Evolutionary conservation across 2,113 vertebrate species (phyloP).

Genomic region (Cyprinodon brontotheroides): DNA sequence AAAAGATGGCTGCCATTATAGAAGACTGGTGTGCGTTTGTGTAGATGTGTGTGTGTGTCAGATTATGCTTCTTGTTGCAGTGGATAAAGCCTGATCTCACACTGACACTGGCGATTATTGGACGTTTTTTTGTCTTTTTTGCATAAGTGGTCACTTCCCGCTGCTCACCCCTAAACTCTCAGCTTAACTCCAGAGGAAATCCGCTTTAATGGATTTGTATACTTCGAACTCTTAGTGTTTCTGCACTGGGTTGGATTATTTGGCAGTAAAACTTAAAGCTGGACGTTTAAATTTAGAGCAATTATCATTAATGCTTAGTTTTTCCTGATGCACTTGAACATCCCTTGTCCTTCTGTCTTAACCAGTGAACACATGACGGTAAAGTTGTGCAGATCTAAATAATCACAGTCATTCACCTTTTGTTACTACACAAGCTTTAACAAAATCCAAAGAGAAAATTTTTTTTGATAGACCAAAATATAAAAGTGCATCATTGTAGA

Average conservation of each 20-base stretch:
- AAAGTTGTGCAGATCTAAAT: background rate
- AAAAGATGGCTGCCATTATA: background rate
- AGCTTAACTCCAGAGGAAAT: conserved; percentile 60
- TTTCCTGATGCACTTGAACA: background rate
- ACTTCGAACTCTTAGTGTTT: conserved; percentile 1
- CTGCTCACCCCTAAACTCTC: conserved; percentile 55
- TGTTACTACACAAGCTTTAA: background rate
- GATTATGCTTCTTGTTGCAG: conserved; percentile 56
- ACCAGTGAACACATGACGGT: background rate
- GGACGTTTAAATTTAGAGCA: background rate
- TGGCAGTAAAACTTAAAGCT: background rate
- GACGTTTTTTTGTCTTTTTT: conserved; percentile 30
- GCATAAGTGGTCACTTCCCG: conserved; percentile 53
- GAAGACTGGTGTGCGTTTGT: background rate
- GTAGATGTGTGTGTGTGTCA: background rate
- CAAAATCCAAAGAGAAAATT: too few species aligned
- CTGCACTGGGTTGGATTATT: background rate
- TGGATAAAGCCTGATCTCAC: conserved; percentile 58
- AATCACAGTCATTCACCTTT: background rate
- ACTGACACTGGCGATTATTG: conserved; percentile 50
- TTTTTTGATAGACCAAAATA: too few species aligned
- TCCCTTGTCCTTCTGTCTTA: background rate
- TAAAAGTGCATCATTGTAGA: background rate
- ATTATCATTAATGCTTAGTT: background rate
- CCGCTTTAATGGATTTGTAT: conserved; percentile 40